phyloP scores from a whole-genome alignment of 2,888 invertebrate species.

The Lepas anatifera region DNA sequence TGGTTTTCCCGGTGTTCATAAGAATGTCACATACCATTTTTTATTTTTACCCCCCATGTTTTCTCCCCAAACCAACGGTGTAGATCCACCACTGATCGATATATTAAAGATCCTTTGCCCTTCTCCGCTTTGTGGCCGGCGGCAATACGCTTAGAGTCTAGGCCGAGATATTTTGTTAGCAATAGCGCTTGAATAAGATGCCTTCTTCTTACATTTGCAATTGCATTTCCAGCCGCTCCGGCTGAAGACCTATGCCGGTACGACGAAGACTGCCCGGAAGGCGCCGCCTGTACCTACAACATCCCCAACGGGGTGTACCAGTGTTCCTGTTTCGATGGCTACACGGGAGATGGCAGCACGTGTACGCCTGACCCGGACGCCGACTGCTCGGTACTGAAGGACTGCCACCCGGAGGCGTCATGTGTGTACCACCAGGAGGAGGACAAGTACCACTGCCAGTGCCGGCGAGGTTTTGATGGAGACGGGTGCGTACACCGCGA shows the following conservation, averaged over 20 bases:
- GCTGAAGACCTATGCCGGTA: conserved; percentile 27
- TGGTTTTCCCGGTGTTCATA: no score
- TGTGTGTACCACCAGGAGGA: conserved; percentile 45
- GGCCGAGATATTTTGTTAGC: no score
- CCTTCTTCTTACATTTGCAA: no score
- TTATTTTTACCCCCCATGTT: no score
- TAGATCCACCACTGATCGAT: no score
- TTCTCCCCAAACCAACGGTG: no score
- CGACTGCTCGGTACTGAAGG: conserved; percentile 59
- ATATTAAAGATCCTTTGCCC: no score
- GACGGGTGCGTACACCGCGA: conserved; percentile 56
- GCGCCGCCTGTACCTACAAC: conserved; percentile 51
- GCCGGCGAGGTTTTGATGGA: conserved; percentile 71
- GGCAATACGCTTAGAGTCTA: no score
- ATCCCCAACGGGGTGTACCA: conserved; percentile 27
- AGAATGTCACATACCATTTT: no score
- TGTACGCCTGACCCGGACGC: conserved; percentile 24
- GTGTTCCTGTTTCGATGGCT: conserved; percentile 37
- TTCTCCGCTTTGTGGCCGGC: no score
- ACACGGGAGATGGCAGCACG: conserved; percentile 36
- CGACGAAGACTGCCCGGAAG: conserved; percentile 33
- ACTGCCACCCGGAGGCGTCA: conserved; percentile 66
- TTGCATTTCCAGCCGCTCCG: no score
- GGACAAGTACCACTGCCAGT: conserved; percentile 53
- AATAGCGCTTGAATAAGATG: no score